Evolutionary conservation across 2,888 invertebrate species (phyloP), one percentile per base, ranked within the genome.

Genomic region (Pyrrhosoma nymphula): DNA sequence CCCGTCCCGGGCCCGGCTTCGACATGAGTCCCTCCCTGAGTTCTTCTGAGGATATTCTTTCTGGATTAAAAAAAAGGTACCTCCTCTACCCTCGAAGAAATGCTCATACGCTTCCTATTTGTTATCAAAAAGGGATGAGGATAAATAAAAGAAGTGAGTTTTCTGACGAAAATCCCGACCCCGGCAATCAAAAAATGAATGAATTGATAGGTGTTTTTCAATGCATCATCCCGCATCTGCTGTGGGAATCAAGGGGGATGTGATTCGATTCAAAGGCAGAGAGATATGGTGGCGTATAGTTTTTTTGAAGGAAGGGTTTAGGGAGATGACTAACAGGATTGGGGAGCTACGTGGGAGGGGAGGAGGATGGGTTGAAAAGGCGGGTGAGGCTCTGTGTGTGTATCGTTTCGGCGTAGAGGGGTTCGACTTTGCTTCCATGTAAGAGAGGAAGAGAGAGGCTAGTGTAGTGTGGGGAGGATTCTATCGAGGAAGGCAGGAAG

Each of bases 241-340:
- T 35, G 82, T 82, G 35, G 30, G 82, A 35, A 82, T 82, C 82
- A 82, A 35, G 82, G 35, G 35, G 82, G 82, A 82, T 82, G 30
- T 35, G 82, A 82, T 82, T 35, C 35, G 82, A 82, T 82, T 82
- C 82, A 82, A 82, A 82, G 60, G 60, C 60, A 20, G 82, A 35
- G 82, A 82, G 35, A 82, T 82, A 82, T 82, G 82, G 82, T 82
- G 35, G 82, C 35, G 16, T 82, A 82, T 82, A 82, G 82, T 82
- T 82, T 35, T n/a, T 82, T 82, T 69, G 12, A 69, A 26, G 69
- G 26, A 20, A 26, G 69, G 69, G 26, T 23, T 8, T 26, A 82
- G 82, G 35, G 82, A 4, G 82, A 12, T 30, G 82, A 82, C 82
- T 82, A 82, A 82, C 82, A 82, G 82, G 82, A 82, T 82, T 82